Evolutionary conservation across 2,797 vertebrate species (phyloP).

Genomic region (Typhlichthys eigenmanni): DNA sequence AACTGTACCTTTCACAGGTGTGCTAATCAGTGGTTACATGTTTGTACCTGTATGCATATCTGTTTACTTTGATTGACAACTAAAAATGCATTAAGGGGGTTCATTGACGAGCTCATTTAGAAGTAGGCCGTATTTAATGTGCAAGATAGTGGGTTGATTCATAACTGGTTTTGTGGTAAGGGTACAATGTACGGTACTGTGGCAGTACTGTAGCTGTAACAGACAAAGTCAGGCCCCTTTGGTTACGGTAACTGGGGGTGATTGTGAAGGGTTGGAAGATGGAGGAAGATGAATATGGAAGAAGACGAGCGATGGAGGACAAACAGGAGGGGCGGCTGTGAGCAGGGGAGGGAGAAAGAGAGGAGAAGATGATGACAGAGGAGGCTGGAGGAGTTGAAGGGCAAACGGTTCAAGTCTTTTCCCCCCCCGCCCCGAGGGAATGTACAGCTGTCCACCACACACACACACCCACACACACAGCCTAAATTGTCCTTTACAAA

Average conservation of each 20-base stretch:
- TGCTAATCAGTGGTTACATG: too few relatives aligned
- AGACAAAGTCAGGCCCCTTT: too few relatives aligned
- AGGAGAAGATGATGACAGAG: conserved; percentile 26
- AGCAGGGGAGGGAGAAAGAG: conserved; percentile 7
- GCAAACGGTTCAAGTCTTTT: conserved; percentile 34
- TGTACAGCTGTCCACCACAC: conserved; percentile 47
- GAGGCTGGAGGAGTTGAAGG: conserved; percentile 32
- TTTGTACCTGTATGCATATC: too few relatives aligned
- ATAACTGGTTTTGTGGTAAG: too few relatives aligned
- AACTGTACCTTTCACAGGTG: too few relatives aligned
- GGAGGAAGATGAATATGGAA: neutral
- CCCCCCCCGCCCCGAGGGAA: conserved; percentile 42
- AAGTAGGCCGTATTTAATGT: too few relatives aligned
- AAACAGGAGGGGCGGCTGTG: conserved; percentile 10
- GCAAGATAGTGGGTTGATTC: too few relatives aligned
- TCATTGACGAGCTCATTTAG: too few relatives aligned
- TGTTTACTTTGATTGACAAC: too few relatives aligned
- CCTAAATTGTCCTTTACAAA: neutral
- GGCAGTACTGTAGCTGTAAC: too few relatives aligned
- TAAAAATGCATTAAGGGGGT: too few relatives aligned
- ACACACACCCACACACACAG: conserved; percentile 8
- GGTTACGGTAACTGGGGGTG: neutral
- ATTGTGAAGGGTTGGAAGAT: conserved; percentile 1
- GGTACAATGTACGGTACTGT: too few relatives aligned
- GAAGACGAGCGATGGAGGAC: conserved; percentile 19